These are phyloP conservation scores for Momotus momota DNA, from an alignment of 2,797 vertebrate species.

Conservation along the genomic window DNA sequence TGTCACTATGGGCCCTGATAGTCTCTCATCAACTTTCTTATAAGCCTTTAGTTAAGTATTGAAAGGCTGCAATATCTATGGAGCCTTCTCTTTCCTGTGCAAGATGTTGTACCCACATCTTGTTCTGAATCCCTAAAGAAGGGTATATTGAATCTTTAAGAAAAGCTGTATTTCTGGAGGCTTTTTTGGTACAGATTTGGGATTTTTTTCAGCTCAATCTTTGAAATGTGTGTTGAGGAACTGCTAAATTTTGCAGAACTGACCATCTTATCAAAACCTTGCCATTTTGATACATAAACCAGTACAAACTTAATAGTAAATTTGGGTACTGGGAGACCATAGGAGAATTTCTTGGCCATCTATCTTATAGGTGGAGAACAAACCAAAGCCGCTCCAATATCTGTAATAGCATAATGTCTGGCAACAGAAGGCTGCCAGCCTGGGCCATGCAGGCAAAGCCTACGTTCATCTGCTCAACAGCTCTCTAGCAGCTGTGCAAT, in stretches of 20 bases:
- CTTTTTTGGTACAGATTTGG: fast-evolving
- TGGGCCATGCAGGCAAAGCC: not conserved
- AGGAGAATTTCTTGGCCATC: not conserved
- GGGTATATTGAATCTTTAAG: not conserved
- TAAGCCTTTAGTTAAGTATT: not conserved
- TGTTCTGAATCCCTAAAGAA: not conserved
- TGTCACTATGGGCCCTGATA: not conserved
- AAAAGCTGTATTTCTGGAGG: not conserved
- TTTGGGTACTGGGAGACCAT: not conserved
- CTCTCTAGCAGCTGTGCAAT: not conserved
- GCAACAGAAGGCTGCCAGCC: not conserved
- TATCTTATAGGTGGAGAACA: fast-evolving
- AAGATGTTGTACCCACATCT: not conserved
- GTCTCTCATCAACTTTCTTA: not conserved
- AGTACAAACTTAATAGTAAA: not conserved
- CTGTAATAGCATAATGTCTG: not conserved
- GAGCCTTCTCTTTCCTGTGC: not conserved
- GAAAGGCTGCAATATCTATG: not conserved
- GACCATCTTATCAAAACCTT: not conserved
- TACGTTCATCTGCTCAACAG: not conserved
- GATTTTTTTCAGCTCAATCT: not conserved
- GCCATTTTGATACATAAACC: not conserved
- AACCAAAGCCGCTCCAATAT: not conserved
- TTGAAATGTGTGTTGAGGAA: not conserved
- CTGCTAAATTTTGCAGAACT: not conserved